Evolutionary conservation across 1,140 invertebrate species (phyloP).

Genomic region (Parasteatoda tepidariorum): DNA sequence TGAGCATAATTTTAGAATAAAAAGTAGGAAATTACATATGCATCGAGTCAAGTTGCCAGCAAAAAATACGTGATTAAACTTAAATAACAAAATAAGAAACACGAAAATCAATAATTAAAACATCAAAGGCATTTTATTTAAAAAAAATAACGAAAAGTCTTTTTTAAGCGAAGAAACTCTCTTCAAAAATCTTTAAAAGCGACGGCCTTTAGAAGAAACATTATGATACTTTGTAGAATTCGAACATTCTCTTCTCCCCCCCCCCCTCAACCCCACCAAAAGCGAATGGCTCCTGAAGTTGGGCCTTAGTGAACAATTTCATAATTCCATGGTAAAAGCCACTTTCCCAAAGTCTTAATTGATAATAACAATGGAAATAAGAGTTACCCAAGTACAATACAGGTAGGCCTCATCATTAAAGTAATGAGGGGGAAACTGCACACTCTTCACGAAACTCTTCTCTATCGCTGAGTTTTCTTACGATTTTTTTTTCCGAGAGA

Average conservation of each 20-base stretch:
- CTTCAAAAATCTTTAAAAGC: background rate
- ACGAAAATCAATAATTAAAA: too few relatives aligned
- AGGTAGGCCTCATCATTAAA: constrained; percentile 49
- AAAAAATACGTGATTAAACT: too few relatives aligned
- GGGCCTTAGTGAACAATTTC: constrained; percentile 33
- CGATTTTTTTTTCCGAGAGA: background rate
- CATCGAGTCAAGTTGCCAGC: too few relatives aligned
- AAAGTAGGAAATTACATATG: too few relatives aligned
- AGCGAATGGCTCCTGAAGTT: background rate
- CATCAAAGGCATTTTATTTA: too few relatives aligned
- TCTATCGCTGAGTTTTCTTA: background rate
- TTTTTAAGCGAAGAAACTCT: background rate
- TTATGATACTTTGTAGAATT: too few relatives aligned
- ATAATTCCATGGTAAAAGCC: constrained; percentile 44
- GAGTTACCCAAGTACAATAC: constrained; percentile 33
- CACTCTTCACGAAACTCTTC: background rate
- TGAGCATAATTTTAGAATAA: too few relatives aligned
- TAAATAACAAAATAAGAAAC: too few relatives aligned
- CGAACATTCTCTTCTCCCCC: too few relatives aligned
- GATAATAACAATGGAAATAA: constrained; percentile 57
- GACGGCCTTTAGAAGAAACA: background rate
- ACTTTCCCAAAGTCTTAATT: constrained; percentile 34
- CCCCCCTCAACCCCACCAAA: background rate
- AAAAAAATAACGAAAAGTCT: background rate
- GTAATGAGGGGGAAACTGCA: constrained; percentile 28